Evolutionary conservation across 1,140 invertebrate genomes (phyloP).

Genomic region (Wasmannia auropunctata): DNA sequence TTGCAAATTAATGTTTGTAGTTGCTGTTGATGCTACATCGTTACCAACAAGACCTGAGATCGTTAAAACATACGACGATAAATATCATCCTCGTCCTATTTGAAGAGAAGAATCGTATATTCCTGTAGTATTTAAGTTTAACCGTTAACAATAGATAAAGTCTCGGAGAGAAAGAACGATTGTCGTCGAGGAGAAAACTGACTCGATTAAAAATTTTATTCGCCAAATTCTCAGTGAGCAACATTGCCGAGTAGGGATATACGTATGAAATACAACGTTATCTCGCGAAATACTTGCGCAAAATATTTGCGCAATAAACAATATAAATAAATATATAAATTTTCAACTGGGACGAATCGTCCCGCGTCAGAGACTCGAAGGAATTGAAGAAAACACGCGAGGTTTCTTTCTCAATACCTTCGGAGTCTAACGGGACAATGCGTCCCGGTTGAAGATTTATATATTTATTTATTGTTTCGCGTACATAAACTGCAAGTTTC

Average conservation of each 20-base stretch:
- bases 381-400: not conserved
- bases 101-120: not conserved
- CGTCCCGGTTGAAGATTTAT: conserved; percentile 20
- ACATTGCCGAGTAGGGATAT: not conserved
- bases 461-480: conserved; percentile 30
- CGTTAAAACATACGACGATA: conserved; percentile 31
- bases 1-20: conserved; percentile 57
- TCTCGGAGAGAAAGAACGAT: not conserved
- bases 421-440: not conserved
- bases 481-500: not conserved
- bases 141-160: not conserved
- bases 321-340: conserved; percentile 18
- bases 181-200: not conserved
- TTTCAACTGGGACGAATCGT: not conserved
- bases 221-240: not conserved
- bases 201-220: not conserved
- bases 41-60: conserved; percentile 40
- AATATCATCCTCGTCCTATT: not conserved
- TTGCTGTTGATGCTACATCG: conserved; percentile 33
- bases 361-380: not conserved
- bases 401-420: not conserved
- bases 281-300: not conserved
- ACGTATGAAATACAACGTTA: not conserved
- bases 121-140: not conserved
- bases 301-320: not conserved